Evolutionary conservation across 2,888 invertebrate genomes (phyloP).

Genomic region (Notocelia uddmanniana): DNA sequence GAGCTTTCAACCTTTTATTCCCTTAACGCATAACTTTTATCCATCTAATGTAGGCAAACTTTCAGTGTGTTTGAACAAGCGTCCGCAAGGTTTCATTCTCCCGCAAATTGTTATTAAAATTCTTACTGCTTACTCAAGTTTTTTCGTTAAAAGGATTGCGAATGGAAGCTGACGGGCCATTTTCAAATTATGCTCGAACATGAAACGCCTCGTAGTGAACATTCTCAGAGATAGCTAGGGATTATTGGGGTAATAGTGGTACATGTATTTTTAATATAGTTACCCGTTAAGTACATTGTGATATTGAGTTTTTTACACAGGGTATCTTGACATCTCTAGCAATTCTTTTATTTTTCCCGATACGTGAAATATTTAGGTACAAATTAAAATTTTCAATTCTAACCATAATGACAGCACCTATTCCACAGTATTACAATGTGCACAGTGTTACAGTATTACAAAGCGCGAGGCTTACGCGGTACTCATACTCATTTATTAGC

Average conservation of each 20-base stretch:
- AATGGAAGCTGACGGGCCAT: conserved; percentile 46
- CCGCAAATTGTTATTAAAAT: conserved; percentile 74
- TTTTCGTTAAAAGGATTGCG: conserved; percentile 70
- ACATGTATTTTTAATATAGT: not conserved
- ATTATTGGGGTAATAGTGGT: not conserved
- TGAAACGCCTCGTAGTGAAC: conserved; percentile 1
- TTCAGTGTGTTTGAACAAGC: conserved; percentile 48
- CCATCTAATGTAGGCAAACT: conserved; percentile 69
- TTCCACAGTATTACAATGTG: no score
- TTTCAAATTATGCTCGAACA: conserved; percentile 41
- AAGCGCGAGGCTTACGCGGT: no score
- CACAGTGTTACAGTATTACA: no score
- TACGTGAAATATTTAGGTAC: no score
- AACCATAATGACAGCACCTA: no score
- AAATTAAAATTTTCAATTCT: no score
- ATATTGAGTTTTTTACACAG: no score
- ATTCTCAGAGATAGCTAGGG: not conserved
- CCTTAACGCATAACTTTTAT: conserved; percentile 60
- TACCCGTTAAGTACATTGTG: no score
- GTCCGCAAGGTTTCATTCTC: conserved; percentile 54
- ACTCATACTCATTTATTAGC: no score
- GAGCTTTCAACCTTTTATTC: conserved; percentile 5
- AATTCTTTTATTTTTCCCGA: no score
- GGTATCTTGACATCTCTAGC: no score
- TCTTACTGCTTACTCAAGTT: conserved; percentile 64